Evolutionary conservation across 2,113 vertebrate genomes (phyloP).

Genomic region (Sakesphorus luctuosus): DNA sequence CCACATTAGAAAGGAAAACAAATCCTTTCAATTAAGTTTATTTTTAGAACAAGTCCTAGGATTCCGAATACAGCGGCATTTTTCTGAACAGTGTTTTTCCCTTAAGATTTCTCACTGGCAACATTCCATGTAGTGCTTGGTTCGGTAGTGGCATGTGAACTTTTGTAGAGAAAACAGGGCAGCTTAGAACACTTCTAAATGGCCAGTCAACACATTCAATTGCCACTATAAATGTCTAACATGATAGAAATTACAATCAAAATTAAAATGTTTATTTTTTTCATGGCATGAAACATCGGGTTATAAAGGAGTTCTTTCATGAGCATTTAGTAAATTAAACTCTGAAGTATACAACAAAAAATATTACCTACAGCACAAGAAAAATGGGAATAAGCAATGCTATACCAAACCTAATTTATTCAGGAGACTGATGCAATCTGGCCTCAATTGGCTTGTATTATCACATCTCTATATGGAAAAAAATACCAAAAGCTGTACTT

Average conservation of each 20-base stretch:
- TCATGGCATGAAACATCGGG: background rate
- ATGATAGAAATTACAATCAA: background rate
- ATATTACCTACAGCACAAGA: background rate
- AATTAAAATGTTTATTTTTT: background rate
- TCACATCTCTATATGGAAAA: slow-evolving; percentile 22
- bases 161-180: slow-evolving; percentile 11
- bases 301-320: background rate
- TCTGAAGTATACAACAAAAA: background rate
- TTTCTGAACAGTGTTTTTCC: slow-evolving; percentile 61
- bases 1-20: slow-evolving; percentile 68
- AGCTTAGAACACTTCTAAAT: slow-evolving; percentile 3
- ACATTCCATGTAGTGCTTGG: background rate
- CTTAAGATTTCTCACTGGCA: slow-evolving; percentile 52
- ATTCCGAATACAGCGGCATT: slow-evolving; percentile 55
- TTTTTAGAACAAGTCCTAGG: slow-evolving; percentile 68
- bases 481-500: slow-evolving; percentile 21
- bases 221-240: background rate
- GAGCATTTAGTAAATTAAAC: background rate
- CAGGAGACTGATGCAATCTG: slow-evolving; percentile 27
- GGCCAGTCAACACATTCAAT: background rate
- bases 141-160: background rate
- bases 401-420: slow-evolving; percentile 47
- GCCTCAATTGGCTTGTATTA: background rate
- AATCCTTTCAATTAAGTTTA: slow-evolving; percentile 68
- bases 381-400: background rate